A percentile compares a stretch with the other conserved stretches of the same genome.
These are phyloP conservation scores for Ctenodactylus gundi DNA, from an alignment of 2,113 vertebrate genomes.

Conservation along the genomic window DNA sequence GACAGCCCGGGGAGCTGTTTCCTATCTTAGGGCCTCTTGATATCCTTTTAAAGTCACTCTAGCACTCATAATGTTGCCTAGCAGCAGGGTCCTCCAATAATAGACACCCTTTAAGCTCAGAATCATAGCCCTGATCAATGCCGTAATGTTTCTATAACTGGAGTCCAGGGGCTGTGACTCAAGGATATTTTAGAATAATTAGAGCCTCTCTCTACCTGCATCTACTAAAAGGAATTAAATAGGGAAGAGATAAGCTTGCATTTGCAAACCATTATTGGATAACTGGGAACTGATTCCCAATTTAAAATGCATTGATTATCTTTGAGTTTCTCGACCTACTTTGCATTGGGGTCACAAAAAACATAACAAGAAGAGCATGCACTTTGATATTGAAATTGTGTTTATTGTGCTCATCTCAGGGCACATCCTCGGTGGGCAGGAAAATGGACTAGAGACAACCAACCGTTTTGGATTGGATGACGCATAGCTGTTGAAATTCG, in stretches of 20 bases:
- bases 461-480: background rate
- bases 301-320: slow-evolving; percentile 53
- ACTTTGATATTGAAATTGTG: slow-evolving; percentile 18
- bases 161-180: slow-evolving; percentile 51
- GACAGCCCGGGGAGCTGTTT: slow-evolving; percentile 46
- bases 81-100: slow-evolving; percentile 61
- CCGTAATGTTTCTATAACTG: slow-evolving; percentile 52
- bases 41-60: slow-evolving; percentile 48
- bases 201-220: background rate
- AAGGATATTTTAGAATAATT: slow-evolving; percentile 57
- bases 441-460: slow-evolving; percentile 25
- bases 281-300: slow-evolving; percentile 48
- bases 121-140: slow-evolving; percentile 62
- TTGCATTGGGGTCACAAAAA: background rate
- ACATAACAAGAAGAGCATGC: background rate
- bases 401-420: slow-evolving; percentile 9
- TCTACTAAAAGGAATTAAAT: slow-evolving; percentile 40
- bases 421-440: background rate
- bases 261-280: slow-evolving; percentile 45
- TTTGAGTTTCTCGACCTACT: slow-evolving; percentile 47
- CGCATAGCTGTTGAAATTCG: background rate
- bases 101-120: slow-evolving; percentile 51
- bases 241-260: background rate
- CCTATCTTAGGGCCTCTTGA: slow-evolving; percentile 47
- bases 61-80: slow-evolving; percentile 66